Conservation (phyloP, 2,888 invertebrate genomes). For the Ophion slaviceki region DNA sequence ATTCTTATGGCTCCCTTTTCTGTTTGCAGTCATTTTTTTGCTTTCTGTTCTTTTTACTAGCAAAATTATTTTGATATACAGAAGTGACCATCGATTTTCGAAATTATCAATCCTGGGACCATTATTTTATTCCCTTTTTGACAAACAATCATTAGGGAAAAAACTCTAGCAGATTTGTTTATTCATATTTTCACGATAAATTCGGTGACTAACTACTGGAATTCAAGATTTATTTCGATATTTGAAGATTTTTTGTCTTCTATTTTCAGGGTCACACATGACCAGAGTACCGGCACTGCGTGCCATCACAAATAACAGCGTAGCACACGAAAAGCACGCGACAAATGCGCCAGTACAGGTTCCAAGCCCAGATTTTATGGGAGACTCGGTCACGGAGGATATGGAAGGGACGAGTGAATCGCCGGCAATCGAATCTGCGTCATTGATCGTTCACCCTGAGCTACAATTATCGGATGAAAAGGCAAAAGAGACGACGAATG, state of each 20-base stretch:
- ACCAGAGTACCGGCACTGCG: conserved; percentile 11
- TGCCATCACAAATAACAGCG: conserved; percentile 22
- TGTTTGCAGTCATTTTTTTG: too few relatives aligned
- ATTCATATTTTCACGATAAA: neutral
- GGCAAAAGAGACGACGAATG: conserved; percentile 10
- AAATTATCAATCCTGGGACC: too few relatives aligned
- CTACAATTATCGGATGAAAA: conserved; percentile 16
- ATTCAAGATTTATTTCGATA: neutral
- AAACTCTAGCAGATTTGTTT: neutral
- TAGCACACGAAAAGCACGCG: conserved; percentile 4
- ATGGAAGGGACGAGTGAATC: conserved; percentile 17
- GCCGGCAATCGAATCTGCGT: neutral
- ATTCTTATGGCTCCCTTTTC: too few relatives aligned
- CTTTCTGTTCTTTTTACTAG: too few relatives aligned
- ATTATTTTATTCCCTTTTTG: neutral
- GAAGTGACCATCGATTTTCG: too few relatives aligned
- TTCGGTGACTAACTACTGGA: too few relatives aligned
- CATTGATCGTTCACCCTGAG: conserved; percentile 31
- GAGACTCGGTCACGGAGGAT: conserved; percentile 18
- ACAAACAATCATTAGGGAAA: neutral
- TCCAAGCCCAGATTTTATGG: conserved; percentile 23
- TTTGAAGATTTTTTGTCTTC: neutral
- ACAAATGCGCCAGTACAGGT: conserved; percentile 14
- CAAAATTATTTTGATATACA: too few relatives aligned
- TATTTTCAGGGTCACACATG: conserved; percentile 48